A percentile compares a stretch with the other conserved stretches of the same genome.
Evolutionary conservation across 1,140 invertebrate species (phyloP).

Genomic region (Wasmannia auropunctata): DNA sequence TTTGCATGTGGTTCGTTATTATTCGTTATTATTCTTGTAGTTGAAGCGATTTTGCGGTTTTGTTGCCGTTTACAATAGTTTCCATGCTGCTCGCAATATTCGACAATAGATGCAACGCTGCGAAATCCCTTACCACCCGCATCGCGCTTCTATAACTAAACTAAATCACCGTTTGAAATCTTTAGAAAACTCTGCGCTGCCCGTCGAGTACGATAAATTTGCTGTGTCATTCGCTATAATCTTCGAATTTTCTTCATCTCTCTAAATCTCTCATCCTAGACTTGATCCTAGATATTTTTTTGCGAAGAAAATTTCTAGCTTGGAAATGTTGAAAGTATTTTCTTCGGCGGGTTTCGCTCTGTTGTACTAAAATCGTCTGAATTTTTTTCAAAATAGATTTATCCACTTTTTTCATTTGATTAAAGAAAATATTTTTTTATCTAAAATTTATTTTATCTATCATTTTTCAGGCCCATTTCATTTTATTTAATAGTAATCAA

Average conservation of each 20-base stretch:
- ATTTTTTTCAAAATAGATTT: background rate
- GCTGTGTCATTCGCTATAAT: background rate
- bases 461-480: background rate
- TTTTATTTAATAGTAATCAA: background rate
- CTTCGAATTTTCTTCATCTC: background rate
- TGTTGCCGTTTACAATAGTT: background rate
- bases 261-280: too few species aligned
- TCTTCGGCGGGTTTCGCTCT: background rate
- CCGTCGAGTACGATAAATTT: background rate
- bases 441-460: background rate
- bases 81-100: background rate
- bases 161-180: background rate
- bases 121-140: constrained; percentile 12
- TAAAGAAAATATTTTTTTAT: background rate
- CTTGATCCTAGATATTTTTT: background rate
- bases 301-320: background rate
- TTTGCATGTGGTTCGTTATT: too few species aligned
- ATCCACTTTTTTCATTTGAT: background rate
- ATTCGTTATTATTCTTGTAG: background rate
- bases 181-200: background rate
- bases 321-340: background rate
- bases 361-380: background rate
- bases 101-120: background rate
- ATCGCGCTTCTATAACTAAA: background rate
- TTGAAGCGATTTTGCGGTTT: background rate